A percentile compares a stretch with the other conserved stretches of the same genome.
Evolutionary conservation across 2,888 invertebrate genomes (phyloP).

Genomic region (Orthosia cruda): DNA sequence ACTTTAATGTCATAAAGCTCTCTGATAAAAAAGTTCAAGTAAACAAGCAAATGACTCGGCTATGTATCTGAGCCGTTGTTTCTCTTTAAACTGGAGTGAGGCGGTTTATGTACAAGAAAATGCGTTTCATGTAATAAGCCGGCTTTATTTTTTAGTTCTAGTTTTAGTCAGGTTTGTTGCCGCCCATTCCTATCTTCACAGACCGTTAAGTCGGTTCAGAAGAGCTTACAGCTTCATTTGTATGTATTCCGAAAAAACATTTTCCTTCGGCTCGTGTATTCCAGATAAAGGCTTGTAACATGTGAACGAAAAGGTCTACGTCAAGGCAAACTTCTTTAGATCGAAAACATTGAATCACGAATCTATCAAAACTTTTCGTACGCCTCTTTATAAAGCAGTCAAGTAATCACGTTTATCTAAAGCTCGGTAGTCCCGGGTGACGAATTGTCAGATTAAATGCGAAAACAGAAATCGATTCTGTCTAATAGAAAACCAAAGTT

Average conservation of each 20-base stretch:
- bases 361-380: constrained; percentile 54
- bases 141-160: constrained; percentile 36
- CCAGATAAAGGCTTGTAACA: constrained; percentile 37
- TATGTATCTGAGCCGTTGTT: constrained; percentile 54
- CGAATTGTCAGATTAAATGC: constrained; percentile 62
- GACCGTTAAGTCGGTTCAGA: constrained; percentile 39
- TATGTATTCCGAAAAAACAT: constrained; percentile 30
- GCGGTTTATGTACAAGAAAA: constrained; percentile 38
- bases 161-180: constrained; percentile 30
- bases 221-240: constrained; percentile 34
- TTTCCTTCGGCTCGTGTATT: constrained; percentile 22
- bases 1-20: constrained; percentile 77
- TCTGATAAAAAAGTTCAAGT: constrained; percentile 73
- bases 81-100: constrained; percentile 43
- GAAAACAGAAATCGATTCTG: constrained; percentile 67
- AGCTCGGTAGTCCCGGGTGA: constrained; percentile 42
- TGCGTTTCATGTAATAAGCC: constrained; percentile 33
- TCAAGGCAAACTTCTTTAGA: constrained; percentile 38
- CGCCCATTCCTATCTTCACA: constrained; percentile 48
- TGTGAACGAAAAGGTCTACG: constrained; percentile 29
- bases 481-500: constrained; percentile 77
- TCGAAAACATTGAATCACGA: constrained; percentile 46
- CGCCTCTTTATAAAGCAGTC: constrained; percentile 44
- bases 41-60: constrained; percentile 66
- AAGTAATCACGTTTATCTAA: constrained; percentile 47